Evolutionary conservation across 2,888 invertebrate genomes (phyloP).

Genomic region (Pterostichus niger): DNA sequence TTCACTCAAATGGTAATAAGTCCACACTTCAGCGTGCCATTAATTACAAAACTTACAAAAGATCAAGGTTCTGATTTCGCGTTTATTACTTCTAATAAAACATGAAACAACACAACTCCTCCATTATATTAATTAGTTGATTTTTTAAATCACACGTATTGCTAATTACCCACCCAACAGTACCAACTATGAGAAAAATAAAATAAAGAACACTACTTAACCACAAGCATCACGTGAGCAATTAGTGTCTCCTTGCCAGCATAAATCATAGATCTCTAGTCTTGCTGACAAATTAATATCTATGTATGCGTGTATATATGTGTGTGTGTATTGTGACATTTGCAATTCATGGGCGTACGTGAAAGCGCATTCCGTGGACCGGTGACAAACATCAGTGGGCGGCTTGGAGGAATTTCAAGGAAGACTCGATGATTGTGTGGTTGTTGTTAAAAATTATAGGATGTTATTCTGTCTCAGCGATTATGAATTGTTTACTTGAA

Average conservation of each 20-base stretch:
- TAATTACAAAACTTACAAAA: slow-evolving; percentile 46
- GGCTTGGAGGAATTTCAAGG: slow-evolving; percentile 46
- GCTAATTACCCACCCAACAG: slow-evolving; percentile 16
- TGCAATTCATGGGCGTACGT: slow-evolving; percentile 57
- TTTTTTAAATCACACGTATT: slow-evolving; percentile 41
- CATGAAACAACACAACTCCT: slow-evolving; percentile 46
- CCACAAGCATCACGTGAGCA: slow-evolving; percentile 32
- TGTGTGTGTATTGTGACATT: slow-evolving; percentile 55
- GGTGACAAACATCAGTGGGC: slow-evolving; percentile 45
- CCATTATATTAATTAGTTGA: slow-evolving; percentile 63
- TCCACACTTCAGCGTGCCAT: not conserved
- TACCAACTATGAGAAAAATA: slow-evolving; percentile 26
- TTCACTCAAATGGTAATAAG: not conserved
- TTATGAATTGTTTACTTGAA: slow-evolving; percentile 41
- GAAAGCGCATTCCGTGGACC: slow-evolving; percentile 63
- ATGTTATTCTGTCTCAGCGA: slow-evolving; percentile 5
- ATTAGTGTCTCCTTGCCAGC: slow-evolving; percentile 24
- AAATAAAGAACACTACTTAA: slow-evolving; percentile 6
- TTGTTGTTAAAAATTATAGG: slow-evolving; percentile 35
- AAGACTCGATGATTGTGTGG: slow-evolving; percentile 42
- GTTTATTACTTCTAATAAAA: slow-evolving; percentile 61
- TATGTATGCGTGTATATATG: slow-evolving; percentile 20
- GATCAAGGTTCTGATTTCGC: slow-evolving; percentile 60
- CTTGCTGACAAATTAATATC: slow-evolving; percentile 53
- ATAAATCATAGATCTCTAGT: slow-evolving; percentile 44